Evolutionary conservation across 2,888 invertebrate species (phyloP).

Genomic region (Epinotia demarniana): DNA sequence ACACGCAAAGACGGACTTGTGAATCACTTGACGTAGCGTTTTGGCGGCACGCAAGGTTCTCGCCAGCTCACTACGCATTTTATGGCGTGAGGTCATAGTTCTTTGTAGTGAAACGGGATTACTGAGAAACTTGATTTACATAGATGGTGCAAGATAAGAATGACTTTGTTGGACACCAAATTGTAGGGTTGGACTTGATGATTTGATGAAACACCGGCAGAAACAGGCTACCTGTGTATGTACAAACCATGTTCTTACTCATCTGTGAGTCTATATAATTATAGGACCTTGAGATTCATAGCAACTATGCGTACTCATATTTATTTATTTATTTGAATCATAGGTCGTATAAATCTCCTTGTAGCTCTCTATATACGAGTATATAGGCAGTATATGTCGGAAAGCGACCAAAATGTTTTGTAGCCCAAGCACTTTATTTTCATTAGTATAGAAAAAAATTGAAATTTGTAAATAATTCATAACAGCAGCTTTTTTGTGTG

Average conservation of each 20-base stretch:
- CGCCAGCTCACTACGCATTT: neutral
- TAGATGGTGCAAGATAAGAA: slow-evolving; percentile 12
- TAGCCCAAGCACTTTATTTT: no score
- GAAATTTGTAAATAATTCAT: no score
- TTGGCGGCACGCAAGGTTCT: slow-evolving; percentile 25
- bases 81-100: slow-evolving; percentile 20
- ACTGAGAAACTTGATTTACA: slow-evolving; percentile 18
- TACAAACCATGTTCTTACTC: no score
- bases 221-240: neutral
- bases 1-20: slow-evolving; percentile 33
- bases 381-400: no score
- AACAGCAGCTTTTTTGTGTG: no score
- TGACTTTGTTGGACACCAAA: neutral
- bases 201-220: neutral
- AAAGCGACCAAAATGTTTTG: no score
- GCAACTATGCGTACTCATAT: no score
- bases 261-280: neutral
- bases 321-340: no score
- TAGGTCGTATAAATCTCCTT: no score
- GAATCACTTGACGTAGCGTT: slow-evolving; percentile 29
- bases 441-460: no score
- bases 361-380: no score
- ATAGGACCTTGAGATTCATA: neutral
- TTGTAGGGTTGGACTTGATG: neutral
- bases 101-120: slow-evolving; percentile 15